These are phyloP conservation scores for Helicorthomorpha holstii DNA, from an alignment of 1,140 invertebrate genomes.

Conservation along the genomic window DNA sequence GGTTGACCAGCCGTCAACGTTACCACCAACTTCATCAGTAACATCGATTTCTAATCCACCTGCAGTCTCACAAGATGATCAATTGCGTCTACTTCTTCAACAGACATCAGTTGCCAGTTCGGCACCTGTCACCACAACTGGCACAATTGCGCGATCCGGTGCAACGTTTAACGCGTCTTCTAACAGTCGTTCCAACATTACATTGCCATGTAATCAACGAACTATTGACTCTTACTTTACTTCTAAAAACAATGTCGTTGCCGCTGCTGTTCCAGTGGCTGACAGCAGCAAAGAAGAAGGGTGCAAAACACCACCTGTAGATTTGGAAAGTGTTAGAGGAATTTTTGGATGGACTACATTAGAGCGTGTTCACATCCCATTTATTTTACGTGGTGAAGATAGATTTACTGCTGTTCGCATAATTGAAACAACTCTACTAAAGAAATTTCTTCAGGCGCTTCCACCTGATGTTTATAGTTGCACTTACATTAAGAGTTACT, in stretches of 20 bases:
- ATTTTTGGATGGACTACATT: slow-evolving; percentile 77
- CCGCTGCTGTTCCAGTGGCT: not conserved
- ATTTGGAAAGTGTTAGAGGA: slow-evolving; percentile 63
- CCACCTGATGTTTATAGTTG: slow-evolving; percentile 33
- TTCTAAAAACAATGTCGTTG: not conserved
- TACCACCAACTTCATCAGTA: no score
- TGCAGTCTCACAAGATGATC: not conserved
- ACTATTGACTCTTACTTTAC: not conserved
- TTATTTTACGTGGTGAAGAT: slow-evolving; percentile 60
- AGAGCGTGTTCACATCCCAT: slow-evolving; percentile 69
- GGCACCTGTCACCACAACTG: no score
- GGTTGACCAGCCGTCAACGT: no score
- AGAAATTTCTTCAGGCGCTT: slow-evolving; percentile 33
- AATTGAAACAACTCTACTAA: slow-evolving; percentile 42
- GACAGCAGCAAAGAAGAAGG: not conserved
- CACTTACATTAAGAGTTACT: slow-evolving; percentile 80
- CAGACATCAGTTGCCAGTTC: not conserved
- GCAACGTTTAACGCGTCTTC: no score
- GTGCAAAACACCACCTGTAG: slow-evolving; percentile 24
- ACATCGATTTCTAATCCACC: no score
- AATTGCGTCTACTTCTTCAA: not conserved
- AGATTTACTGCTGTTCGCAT: slow-evolving; percentile 40
- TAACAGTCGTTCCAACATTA: no score
- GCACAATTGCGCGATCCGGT: no score
- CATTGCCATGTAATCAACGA: no score